A percentile compares a stretch with the other conserved stretches of the same genome.
These are phyloP conservation scores for Drosophila athabasca DNA, from an alignment of 1,140 invertebrate species.

Conservation along the genomic window DNA sequence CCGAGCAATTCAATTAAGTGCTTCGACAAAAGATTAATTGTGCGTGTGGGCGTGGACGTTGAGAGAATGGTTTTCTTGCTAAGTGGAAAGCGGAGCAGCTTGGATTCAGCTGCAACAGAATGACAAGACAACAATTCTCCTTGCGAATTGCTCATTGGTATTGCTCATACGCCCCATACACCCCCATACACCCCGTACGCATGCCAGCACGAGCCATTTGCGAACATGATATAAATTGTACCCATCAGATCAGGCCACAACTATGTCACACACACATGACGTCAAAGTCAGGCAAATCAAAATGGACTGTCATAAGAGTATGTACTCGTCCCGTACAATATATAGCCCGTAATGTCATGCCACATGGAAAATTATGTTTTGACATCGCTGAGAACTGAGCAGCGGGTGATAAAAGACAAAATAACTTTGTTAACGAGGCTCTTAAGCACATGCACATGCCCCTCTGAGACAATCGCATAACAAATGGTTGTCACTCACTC, in stretches of 20 bases:
- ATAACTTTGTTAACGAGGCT: constrained; percentile 83
- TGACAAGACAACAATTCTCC: constrained; percentile 62
- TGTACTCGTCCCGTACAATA: too few relatives aligned
- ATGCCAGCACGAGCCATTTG: constrained; percentile 63
- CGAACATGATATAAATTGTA: constrained; percentile 66
- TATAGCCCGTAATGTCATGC: constrained; percentile 30
- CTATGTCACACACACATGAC: constrained; percentile 53
- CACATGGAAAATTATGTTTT: constrained; percentile 79
- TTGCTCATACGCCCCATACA: constrained; percentile 61
- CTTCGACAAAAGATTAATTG: constrained; percentile 75
- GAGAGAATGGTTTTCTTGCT: constrained; percentile 16
- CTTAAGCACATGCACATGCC: constrained; percentile 69
- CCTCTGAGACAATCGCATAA: constrained; percentile 39
- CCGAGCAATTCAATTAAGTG: constrained; percentile 72
- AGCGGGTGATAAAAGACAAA: constrained; percentile 78
- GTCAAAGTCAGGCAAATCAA: constrained; percentile 49
- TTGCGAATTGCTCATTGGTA: constrained; percentile 24
- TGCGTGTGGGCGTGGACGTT: constrained; percentile 48
- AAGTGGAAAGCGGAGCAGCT: too few relatives aligned
- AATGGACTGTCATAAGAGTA: constrained; percentile 44
- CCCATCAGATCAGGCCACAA: constrained; percentile 10
- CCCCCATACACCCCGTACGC: constrained; percentile 5
- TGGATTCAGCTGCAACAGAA: constrained; percentile 58
- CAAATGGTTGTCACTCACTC: constrained; percentile 29
- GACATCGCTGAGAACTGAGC: constrained; percentile 58